phyloP scores from a whole-genome alignment of 2,113 vertebrate species.

The Onychostoma macrolepis region DNA sequence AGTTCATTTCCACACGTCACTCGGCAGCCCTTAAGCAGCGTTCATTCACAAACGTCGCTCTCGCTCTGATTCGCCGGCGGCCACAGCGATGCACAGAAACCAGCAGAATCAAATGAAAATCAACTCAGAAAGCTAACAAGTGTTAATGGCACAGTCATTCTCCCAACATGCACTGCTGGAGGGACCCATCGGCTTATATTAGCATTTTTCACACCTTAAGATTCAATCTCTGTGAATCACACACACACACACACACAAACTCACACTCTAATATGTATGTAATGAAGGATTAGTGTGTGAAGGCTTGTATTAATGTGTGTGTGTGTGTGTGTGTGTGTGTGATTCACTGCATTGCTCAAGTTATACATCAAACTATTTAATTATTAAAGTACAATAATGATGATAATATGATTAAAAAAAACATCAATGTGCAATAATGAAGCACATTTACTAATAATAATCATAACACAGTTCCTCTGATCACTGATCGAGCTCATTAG shows the following conservation, averaged over 20 bases:
- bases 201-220: slow-evolving; percentile 31
- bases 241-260: slow-evolving; percentile 13
- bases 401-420: background rate
- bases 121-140: slow-evolving; percentile 17
- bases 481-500: slow-evolving; percentile 3
- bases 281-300: background rate
- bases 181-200: slow-evolving; percentile 35
- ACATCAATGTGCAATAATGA: background rate
- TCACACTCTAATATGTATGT: background rate
- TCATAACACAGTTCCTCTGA: background rate
- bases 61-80: background rate
- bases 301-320: background rate
- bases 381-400: background rate
- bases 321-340: background rate
- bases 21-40: background rate
- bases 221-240: background rate
- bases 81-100: background rate
- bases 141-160: slow-evolving; percentile 45
- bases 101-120: background rate
- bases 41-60: background rate
- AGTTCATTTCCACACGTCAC: background rate
- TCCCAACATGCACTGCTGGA: slow-evolving; percentile 49
- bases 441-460: background rate
- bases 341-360: background rate
- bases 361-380: background rate